Base-by-base conservation (phyloP, 2,113 vertebrate genomes). In the Anas platyrhynchos region DNA sequence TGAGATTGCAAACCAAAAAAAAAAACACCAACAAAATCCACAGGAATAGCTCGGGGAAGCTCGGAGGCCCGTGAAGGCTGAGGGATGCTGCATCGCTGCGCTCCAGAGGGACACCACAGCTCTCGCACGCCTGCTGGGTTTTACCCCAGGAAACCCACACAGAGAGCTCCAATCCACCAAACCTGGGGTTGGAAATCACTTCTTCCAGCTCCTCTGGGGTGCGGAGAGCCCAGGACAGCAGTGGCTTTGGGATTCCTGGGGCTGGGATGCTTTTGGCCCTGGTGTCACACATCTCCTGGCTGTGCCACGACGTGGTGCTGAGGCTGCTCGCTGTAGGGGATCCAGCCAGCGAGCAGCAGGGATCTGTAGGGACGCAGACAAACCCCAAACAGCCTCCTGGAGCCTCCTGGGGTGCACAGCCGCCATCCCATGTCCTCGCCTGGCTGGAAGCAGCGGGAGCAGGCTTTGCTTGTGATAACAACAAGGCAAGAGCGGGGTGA, bases 261-360 rank as follows among this genome's bases (percentile, higher is more conserved):
- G 14, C 5, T 25, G 2, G 22, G 65, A 36, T 46, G 59, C 5
- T 46, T 4, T 2, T 0, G 8, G 20, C 7, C 7, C 41, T 3
- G 43, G n/a, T 26, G 18, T 61, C 41, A n/a, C 59, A 59, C 32
- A 61, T 9, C 43, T 29, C 36, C 62, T 41, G 2, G 8, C 59
- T 8, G 75, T 41, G 36, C 52, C 50, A 32, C 1, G 1, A 10
- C 4, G 31, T 5, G 18, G 22, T 7, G 26, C 1, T 7, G 11
- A 26, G 58, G 38, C 34, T 0, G 56, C 10, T 2, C 3, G 14
- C 55, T 0, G 1, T 0, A 13, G 73, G 44, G 43, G 29, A 61
- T 55, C 52, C 2, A 9, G 27, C n/a, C 50, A 54, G 69, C 21
- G 43, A 36, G 77, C 52, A 21, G 75, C 59, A 52, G 65, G 65